Conservation (phyloP, 2,797 vertebrate species). For the Tinamus major region DNA sequence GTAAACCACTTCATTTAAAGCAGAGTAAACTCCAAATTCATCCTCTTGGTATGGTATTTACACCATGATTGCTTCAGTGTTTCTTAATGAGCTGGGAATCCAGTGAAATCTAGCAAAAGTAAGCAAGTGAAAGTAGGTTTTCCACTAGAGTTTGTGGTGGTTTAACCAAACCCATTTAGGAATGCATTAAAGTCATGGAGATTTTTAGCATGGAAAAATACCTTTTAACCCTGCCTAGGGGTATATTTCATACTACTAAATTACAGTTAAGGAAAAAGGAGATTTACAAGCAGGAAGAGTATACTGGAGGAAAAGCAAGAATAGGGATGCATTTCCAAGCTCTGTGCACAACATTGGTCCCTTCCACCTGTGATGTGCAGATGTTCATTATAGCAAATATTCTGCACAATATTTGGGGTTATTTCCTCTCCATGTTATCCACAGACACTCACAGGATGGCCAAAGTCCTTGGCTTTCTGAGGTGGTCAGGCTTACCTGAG, state of each 20-base stretch:
- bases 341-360: fast-evolving
- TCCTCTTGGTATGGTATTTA: neutral
- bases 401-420: neutral
- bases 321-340: neutral
- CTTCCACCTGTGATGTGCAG: fast-evolving
- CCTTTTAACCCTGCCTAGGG: neutral
- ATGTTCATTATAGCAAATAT: neutral
- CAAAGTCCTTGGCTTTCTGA: fast-evolving
- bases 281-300: neutral
- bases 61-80: neutral
- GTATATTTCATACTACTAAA: neutral
- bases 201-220: neutral
- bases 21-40: neutral
- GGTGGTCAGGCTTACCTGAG: neutral
- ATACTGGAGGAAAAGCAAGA: neutral
- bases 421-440: neutral
- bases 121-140: neutral
- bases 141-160: neutral
- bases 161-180: neutral
- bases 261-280: neutral
- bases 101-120: neutral
- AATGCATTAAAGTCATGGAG: neutral
- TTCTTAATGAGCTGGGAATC: neutral
- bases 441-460: neutral
- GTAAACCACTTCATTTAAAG: neutral